A percentile compares a stretch with the other conserved stretches of the same genome.
These are phyloP conservation scores for Conomelus anceps DNA, from an alignment of 2,888 invertebrate species.

Conservation along the genomic window DNA sequence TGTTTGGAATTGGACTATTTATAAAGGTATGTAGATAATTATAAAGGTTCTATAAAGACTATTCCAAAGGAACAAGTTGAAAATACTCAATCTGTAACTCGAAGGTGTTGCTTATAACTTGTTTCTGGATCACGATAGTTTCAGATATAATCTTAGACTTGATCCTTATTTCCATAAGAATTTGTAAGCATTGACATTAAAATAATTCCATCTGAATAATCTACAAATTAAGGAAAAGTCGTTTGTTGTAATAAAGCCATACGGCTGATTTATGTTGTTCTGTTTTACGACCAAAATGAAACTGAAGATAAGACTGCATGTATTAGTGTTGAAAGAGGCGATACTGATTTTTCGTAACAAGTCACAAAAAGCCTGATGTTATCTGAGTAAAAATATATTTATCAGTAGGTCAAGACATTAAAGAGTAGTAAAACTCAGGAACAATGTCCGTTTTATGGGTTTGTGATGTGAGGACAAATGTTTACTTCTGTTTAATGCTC, in stretches of 20 bases:
- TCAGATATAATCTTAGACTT: background rate
- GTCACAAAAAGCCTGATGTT: background rate
- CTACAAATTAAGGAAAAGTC: background rate
- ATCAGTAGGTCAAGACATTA: background rate
- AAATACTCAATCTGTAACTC: background rate
- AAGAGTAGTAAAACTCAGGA: constrained; percentile 2
- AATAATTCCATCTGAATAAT: background rate
- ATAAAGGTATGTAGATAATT: background rate
- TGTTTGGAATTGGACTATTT: too few species aligned
- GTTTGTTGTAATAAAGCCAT: background rate
- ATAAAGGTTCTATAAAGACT: too few species aligned
- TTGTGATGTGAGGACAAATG: constrained; percentile 4
- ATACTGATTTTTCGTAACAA: background rate
- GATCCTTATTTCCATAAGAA: background rate
- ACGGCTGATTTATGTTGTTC: background rate
- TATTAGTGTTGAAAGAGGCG: background rate
- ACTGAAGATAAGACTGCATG: background rate
- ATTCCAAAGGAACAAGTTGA: background rate
- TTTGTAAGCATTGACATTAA: background rate
- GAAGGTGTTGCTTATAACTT: background rate
- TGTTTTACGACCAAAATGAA: background rate
- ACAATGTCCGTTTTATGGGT: constrained; percentile 7
- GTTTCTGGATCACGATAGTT: background rate
- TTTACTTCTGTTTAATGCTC: constrained; percentile 7
- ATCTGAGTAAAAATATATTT: constrained; percentile 5